Evolutionary conservation across 1,140 invertebrate species (phyloP).

Genomic region (Atopsyche davidsoni): DNA sequence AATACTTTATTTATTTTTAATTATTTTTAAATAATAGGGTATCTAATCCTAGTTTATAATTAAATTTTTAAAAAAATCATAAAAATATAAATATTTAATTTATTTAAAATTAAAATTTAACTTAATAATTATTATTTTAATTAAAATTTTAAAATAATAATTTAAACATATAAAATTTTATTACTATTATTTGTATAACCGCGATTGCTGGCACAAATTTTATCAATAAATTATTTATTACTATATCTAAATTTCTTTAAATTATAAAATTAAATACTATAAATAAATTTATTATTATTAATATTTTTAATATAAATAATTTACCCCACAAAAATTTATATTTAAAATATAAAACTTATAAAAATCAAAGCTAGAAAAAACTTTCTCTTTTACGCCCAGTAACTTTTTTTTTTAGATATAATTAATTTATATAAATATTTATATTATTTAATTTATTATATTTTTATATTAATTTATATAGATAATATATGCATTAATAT

Average conservation of each 20-base stretch:
- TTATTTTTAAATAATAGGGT: slow-evolving; percentile 53
- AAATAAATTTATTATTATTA: slow-evolving; percentile 7
- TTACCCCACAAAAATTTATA: no score
- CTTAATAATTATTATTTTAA: slow-evolving; percentile 10
- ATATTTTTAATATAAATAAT: slow-evolving; percentile 21
- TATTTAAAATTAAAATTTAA: slow-evolving; percentile 12
- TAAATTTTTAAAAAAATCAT: slow-evolving; percentile 33
- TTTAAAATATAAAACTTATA: no score
- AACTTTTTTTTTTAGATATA: no score
- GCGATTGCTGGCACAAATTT: not conserved
- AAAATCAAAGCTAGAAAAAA: no score
- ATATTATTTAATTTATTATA: no score
- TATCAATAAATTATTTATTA: not conserved
- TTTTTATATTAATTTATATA: no score
- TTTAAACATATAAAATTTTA: not conserved
- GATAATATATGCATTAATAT: no score
- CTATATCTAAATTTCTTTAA: not conserved
- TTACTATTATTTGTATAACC: no score
- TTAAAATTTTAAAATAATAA: slow-evolving; percentile 2
- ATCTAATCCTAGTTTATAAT: slow-evolving; percentile 58
- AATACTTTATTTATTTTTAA: slow-evolving; percentile 39
- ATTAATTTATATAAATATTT: no score
- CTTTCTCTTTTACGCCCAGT: no score
- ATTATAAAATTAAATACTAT: no score
- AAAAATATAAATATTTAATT: slow-evolving; percentile 29